Evolutionary conservation across 1,140 invertebrate genomes (phyloP).

Genomic region (Sitodiplosis mosellana): DNA sequence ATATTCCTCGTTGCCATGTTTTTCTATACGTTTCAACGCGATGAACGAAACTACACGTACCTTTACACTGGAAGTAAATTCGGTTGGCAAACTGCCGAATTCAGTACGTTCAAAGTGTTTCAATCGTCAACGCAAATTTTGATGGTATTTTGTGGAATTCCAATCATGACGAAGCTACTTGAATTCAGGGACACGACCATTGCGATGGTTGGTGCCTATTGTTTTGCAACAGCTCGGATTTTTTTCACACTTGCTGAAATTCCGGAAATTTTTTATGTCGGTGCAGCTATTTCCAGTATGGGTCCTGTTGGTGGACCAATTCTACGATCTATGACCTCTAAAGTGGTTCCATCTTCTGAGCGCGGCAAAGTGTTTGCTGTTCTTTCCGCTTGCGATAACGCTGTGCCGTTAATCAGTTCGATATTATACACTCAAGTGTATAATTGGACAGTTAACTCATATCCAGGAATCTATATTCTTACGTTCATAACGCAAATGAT

Average conservation of each 20-base stretch:
- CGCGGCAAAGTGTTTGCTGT: constrained; percentile 58
- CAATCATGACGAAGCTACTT: constrained; percentile 43
- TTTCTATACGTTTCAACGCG: constrained; percentile 59
- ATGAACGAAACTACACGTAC: constrained; percentile 47
- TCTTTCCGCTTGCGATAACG: constrained; percentile 55
- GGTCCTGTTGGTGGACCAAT: constrained; percentile 55
- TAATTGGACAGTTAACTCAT: neutral
- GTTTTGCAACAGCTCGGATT: constrained; percentile 44
- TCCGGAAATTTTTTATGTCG: constrained; percentile 38
- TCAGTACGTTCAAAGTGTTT: constrained; percentile 48
- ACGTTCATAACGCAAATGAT: neutral
- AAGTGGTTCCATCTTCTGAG: constrained; percentile 42
- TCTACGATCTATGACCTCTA: constrained; percentile 54
- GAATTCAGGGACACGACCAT: constrained; percentile 47
- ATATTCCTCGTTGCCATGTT: constrained; percentile 47
- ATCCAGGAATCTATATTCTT: neutral
- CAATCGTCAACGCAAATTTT: constrained; percentile 44
- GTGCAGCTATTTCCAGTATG: constrained; percentile 42
- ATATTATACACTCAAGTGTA: constrained; percentile 39
- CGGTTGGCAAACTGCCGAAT: constrained; percentile 39
- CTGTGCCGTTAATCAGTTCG: constrained; percentile 48
- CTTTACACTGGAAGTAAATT: constrained; percentile 46
- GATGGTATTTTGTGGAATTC: constrained; percentile 42
- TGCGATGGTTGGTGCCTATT: constrained; percentile 42
- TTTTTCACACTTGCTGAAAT: constrained; percentile 37